phyloP scores from a whole-genome alignment of 2,113 vertebrate species.

The Oxyura jamaicensis region DNA sequence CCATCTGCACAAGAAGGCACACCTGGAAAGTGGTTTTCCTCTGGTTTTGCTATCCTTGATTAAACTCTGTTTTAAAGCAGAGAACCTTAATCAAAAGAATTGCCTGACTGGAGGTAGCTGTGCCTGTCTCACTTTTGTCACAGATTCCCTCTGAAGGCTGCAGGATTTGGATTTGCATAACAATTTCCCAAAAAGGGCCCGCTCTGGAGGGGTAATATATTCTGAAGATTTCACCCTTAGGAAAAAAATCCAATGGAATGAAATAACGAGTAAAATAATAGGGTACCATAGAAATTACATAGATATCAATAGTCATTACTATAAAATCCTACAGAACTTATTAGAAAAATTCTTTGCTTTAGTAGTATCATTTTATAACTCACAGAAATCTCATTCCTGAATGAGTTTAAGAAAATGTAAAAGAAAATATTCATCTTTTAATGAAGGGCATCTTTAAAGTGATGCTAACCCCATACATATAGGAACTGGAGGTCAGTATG shows the following conservation, averaged over 20 bases:
- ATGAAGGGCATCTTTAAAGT: neutral
- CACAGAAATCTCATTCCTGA: neutral
- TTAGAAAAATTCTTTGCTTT: neutral
- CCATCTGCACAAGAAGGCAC: conserved; percentile 64
- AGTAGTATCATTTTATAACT: neutral
- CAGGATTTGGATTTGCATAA: conserved; percentile 41
- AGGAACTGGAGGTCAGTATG: neutral
- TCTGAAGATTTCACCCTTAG: neutral
- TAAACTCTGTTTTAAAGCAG: conserved; percentile 65
- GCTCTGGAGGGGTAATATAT: neutral
- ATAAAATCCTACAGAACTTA: neutral
- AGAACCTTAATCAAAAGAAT: conserved; percentile 61
- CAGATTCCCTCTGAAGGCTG: conserved; percentile 6
- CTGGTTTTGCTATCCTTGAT: conserved; percentile 62
- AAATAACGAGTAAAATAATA: neutral
- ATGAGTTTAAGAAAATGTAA: neutral
- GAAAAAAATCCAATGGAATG: neutral
- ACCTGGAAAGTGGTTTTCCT: conserved; percentile 61
- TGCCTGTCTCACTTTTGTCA: neutral
- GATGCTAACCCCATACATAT: neutral
- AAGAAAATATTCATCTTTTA: neutral
- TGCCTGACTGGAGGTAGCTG: conserved; percentile 25
- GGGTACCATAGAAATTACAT: neutral
- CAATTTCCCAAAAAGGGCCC: neutral
- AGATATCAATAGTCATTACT: neutral